phyloP scores from a whole-genome alignment of 2,797 vertebrate genomes.

The Anableps anableps region DNA sequence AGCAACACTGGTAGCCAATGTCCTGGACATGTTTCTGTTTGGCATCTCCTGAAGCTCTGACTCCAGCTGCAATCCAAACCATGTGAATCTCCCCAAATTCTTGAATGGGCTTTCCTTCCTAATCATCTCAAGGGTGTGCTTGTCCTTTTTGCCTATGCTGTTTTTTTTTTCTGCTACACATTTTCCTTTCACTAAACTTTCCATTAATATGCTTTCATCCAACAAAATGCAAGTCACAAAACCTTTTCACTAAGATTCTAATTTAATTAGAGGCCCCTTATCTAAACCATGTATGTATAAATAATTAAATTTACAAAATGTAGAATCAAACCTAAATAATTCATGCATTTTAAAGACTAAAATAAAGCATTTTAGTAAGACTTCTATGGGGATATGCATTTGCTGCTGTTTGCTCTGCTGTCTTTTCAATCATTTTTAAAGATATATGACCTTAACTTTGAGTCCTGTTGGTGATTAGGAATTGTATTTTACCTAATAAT shows the following conservation, averaged over 20 bases:
- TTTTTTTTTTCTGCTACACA: not conserved
- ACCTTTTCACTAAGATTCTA: not conserved
- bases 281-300: not conserved
- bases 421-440: not conserved
- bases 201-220: not conserved
- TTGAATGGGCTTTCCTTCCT: not conserved
- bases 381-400: not conserved
- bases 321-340: not conserved
- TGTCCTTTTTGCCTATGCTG: not conserved
- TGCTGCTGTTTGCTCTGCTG: not conserved
- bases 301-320: not conserved
- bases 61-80: not conserved
- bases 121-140: not conserved
- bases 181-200: not conserved
- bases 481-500: not conserved
- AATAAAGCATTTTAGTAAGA: not conserved
- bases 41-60: not conserved
- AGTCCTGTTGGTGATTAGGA: not conserved
- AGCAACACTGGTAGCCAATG: not conserved
- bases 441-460: not conserved
- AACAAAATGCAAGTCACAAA: not conserved
- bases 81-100: not conserved
- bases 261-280: not conserved
- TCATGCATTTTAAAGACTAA: not conserved
- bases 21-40: not conserved